phyloP scores from a whole-genome alignment of 1,140 invertebrate genomes.

The Drosophila mauritiana region DNA sequence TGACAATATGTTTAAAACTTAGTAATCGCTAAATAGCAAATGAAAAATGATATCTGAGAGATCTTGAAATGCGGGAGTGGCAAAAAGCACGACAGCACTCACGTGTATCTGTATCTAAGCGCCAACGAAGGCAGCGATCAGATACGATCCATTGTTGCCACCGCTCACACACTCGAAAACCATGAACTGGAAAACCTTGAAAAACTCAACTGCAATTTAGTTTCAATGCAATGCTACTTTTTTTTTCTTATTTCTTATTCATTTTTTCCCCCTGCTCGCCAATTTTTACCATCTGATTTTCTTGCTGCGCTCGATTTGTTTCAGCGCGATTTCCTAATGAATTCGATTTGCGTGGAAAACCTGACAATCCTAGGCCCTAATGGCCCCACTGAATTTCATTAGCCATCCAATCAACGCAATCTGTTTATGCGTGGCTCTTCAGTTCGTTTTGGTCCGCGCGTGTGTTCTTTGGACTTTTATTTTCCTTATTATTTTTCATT shows the following conservation, averaged over 20 bases:
- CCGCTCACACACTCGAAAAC: conserved; percentile 53
- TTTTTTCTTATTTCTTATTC: conserved; percentile 4
- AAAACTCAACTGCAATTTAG: conserved; percentile 74
- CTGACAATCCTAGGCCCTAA: conserved; percentile 52
- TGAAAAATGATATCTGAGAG: conserved; percentile 13
- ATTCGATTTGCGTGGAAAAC: conserved; percentile 44
- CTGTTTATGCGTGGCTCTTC: conserved; percentile 57
- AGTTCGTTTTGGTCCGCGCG: conserved; percentile 10
- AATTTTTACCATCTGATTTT: conserved; percentile 28
- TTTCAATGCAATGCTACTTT: conserved; percentile 58
- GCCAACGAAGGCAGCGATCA: conserved; percentile 60
- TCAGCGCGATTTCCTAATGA: conserved; percentile 22
- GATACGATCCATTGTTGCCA: conserved; percentile 64
- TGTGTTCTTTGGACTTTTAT: conserved; percentile 36
- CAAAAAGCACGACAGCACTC: conserved; percentile 48
- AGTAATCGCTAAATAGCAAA: conserved; percentile 3
- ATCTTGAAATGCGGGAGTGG: conserved; percentile 50
- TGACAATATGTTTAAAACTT: not conserved
- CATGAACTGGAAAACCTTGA: conserved; percentile 83
- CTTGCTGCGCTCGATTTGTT: conserved; percentile 36
- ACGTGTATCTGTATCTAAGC: conserved; percentile 70
- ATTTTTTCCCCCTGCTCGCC: conserved; percentile 2
- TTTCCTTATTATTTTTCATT: conserved; percentile 32
- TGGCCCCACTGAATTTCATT: conserved; percentile 73
- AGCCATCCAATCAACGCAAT: conserved; percentile 50